Base-by-base conservation (phyloP, 1,140 invertebrate genomes). In the Eciton burchellii region DNA sequence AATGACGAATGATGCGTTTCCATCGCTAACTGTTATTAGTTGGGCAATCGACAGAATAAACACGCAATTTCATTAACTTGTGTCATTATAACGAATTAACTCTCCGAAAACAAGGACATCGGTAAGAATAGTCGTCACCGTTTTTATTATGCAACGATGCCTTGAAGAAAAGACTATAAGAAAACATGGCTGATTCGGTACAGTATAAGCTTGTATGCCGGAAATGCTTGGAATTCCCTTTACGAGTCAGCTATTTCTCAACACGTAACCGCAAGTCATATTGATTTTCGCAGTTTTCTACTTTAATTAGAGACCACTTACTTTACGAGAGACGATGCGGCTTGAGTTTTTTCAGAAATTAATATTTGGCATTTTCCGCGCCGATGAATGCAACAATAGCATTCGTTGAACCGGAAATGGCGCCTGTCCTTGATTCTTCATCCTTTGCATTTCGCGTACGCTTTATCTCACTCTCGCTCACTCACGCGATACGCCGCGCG, bases 11-110 rank as follows among this genome's bases (percentile, higher is more conserved):
- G 11, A 26, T 16, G n/a, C n/a, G 21, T 19, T 71, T 54, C 26
- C 14, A 73, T 73, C 4, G 26, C 1, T 21, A 60, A 59, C 43
- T 35, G 26, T 59, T 72, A 60, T 73, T 24, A n/a, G n/a, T n/a
- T n/a, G n/a, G n/a, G n/a, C n/a, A n/a, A n/a, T n/a, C n/a, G n/a
- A n/a, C n/a, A n/a, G 43, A 47, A 73, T 54, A 14, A n/a, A n/a
- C n/a, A n/a, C n/a, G n/a, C n/a, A n/a, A n/a, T n/a, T n/a, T n/a
- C n/a, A n/a, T n/a, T n/a, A n/a, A n/a, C n/a, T n/a, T n/a, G n/a
- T n/a, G n/a, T n/a, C n/a, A n/a, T n/a, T n/a, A n/a, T n/a, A n/a
- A n/a, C n/a, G 26, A 59, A 45, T 35, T 35, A 35, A 35, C 6
- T 35, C 6, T 35, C 35, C 35, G 35, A 35, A 35, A 35, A 35